Base-by-base conservation (phyloP, 2,113 vertebrate species). In the Promerops cafer region DNA sequence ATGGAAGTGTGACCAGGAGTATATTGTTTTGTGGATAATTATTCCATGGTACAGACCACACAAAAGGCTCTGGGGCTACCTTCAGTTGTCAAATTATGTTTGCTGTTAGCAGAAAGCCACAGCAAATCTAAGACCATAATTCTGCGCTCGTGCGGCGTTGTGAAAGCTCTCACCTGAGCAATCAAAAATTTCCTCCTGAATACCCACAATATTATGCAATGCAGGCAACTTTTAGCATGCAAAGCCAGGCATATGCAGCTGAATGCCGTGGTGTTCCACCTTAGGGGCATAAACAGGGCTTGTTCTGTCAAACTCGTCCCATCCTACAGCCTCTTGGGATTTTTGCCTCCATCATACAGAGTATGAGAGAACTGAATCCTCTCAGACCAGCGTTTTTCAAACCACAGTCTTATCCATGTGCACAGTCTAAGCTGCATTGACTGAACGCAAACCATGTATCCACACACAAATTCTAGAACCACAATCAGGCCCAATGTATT, bases 141-240 rank as follows among this genome's bases (percentile, higher is more conserved):
- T 90, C 27, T 78, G 47, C 78, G 65, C 64, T 93, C 0, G 0
- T 63, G 68, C 2, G 21, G 31, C 1, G 0, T 78, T 75, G 60
- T 64, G 45, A 75, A 91, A 86, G 14, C 14, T 81, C 64, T 83
- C 45, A 78, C 44, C 40, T 61, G 28, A 93, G 49, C 68, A 91
- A 93, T 91, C 82, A 90, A 45, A 76, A 63, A 50, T 76, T 69
- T 83, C 28, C 56, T 95, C 65, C 64, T 83, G 68, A 74, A 80
- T 82, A 87, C 37, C 70, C 79, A 74, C 52, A 88, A 13, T 59
- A 72, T 77, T 88, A 69, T 28, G 37, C 44, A 77, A 27, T 7
- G 6, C 24, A 35, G 50, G 8, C 35, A 54, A 63, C 75, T 72
- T 86, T 86, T 28, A 66, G 54, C 30, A 28, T 40, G 39, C 33